Evolutionary conservation across 2,888 invertebrate genomes (phyloP).

Genomic region (Furcula furcula): DNA sequence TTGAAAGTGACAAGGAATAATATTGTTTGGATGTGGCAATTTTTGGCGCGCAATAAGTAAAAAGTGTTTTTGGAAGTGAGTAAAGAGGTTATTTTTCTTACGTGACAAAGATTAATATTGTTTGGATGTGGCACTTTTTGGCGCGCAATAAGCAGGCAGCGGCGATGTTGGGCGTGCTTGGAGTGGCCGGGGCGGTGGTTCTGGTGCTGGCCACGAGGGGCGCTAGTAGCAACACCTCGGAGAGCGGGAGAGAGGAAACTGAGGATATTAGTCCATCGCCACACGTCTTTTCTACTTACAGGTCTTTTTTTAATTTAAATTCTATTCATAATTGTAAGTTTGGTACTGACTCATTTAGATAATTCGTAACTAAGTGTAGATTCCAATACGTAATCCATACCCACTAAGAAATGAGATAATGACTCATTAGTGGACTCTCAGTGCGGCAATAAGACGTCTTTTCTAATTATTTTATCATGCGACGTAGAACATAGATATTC

Average conservation of each 20-base stretch:
- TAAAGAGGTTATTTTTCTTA: too few species aligned
- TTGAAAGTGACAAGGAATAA: too few species aligned
- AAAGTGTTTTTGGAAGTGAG: not conserved
- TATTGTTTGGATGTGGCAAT: too few species aligned
- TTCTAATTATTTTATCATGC: too few species aligned
- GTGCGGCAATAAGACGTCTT: too few species aligned
- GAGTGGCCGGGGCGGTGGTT: slow-evolving; percentile 57
- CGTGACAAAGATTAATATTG: slow-evolving; percentile 7
- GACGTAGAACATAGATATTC: too few species aligned
- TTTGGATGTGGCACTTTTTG: slow-evolving; percentile 73
- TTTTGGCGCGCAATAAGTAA: not conserved
- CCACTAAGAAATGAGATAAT: too few species aligned
- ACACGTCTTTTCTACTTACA: slow-evolving; percentile 60
- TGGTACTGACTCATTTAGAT: too few species aligned
- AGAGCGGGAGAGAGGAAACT: slow-evolving; percentile 45
- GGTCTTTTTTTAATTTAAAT: slow-evolving; percentile 55
- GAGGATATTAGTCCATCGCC: slow-evolving; percentile 62
- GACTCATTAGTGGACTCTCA: too few species aligned
- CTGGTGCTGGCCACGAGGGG: slow-evolving; percentile 58
- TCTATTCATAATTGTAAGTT: too few species aligned
- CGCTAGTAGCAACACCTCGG: slow-evolving; percentile 31
- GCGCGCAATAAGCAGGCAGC: slow-evolving; percentile 66
- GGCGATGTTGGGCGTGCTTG: slow-evolving; percentile 66
- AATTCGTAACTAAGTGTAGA: too few species aligned
- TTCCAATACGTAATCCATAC: too few species aligned